Evolutionary conservation across 2,113 vertebrate species (phyloP), one percentile per base, ranked within the genome.

Genomic region (Caloenas nicobarica): DNA sequence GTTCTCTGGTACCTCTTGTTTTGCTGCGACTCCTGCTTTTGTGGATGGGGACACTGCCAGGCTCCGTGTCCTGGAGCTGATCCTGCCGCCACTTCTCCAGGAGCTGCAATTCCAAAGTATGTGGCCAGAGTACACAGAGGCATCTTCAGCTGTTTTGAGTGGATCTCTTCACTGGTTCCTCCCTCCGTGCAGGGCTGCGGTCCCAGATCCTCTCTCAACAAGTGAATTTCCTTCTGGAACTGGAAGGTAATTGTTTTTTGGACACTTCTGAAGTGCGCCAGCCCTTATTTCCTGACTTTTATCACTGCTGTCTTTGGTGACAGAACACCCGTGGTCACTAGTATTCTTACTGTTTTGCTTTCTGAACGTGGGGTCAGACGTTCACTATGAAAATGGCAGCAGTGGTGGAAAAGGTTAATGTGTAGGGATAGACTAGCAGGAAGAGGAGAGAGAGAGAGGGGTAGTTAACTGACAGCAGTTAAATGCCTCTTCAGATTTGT

Each of bases 401-500:
- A 76, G 44, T 36, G 22, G 15, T 83, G 34, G 46, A 11, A 42
- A 88, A 83, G n/a, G 64, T 50, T 77, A 22, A 73, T 22, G 25
- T 24, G 64, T 19, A 64, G 31, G 31, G 44, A 36, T 25, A 29
- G n/a, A 50, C 16, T 36, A 8, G 12, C 16, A 65, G 71, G 54
- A 51, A 48, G 44, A 2, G 9, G 53, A 69, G 62, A 76, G 24
- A 22, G 28, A 76, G 18, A 0, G 0, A 72, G 18, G 0, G 0
- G 42, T 28, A 61, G 25, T 42, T 88, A 69, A 53, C 40, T 28
- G 53, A 46, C 44, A 88, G 26, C 26, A 86, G 13, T 21, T 50
- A 69, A 79, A 65, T 54, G 10, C 31, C 28, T 50, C 68, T 61
- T 68, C 1, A 5, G 38, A 48, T 54, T 71, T 69, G 13, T 29